Conservation (phyloP, 1,140 invertebrate genomes). For the Zaprionus gabonicus region DNA sequence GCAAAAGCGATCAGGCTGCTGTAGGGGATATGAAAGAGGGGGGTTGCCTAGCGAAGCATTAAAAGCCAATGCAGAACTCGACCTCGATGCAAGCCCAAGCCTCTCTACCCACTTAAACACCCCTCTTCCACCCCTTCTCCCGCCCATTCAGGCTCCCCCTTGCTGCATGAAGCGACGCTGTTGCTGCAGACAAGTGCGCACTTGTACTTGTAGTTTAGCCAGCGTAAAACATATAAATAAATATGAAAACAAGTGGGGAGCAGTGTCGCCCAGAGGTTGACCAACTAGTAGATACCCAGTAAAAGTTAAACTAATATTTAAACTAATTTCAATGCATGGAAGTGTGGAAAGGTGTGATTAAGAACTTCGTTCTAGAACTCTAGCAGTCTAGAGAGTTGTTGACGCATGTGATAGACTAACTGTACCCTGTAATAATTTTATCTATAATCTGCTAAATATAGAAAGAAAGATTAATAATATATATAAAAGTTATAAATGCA, state of each 20-base stretch:
- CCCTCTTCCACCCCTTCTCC: not conserved
- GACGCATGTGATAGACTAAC: too few species aligned
- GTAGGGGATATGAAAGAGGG: not conserved
- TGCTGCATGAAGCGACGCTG: slow-evolving; percentile 6
- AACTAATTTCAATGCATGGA: not conserved
- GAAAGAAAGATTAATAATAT: too few species aligned
- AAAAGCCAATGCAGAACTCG: slow-evolving; percentile 57
- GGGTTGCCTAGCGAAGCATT: slow-evolving; percentile 55
- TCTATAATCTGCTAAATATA: too few species aligned
- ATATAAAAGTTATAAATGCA: too few species aligned
- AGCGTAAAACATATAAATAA: slow-evolving; percentile 62
- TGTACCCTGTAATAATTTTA: too few species aligned
- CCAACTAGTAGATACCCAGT: not conserved
- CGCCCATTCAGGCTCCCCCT: not conserved
- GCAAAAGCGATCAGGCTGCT: slow-evolving; percentile 49
- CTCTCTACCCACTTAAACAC: not conserved
- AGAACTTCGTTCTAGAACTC: too few species aligned
- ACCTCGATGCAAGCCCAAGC: slow-evolving; percentile 25
- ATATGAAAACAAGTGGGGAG: slow-evolving; percentile 41
- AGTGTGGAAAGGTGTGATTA: too few species aligned
- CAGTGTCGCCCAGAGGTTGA: not conserved
- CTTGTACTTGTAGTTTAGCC: slow-evolving; percentile 74
- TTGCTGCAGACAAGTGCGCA: slow-evolving; percentile 72
- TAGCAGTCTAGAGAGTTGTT: too few species aligned
- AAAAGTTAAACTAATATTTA: not conserved